Evolutionary conservation across 1,140 invertebrate genomes (phyloP).

Genomic region (Pseudomyrmex sp.): DNA sequence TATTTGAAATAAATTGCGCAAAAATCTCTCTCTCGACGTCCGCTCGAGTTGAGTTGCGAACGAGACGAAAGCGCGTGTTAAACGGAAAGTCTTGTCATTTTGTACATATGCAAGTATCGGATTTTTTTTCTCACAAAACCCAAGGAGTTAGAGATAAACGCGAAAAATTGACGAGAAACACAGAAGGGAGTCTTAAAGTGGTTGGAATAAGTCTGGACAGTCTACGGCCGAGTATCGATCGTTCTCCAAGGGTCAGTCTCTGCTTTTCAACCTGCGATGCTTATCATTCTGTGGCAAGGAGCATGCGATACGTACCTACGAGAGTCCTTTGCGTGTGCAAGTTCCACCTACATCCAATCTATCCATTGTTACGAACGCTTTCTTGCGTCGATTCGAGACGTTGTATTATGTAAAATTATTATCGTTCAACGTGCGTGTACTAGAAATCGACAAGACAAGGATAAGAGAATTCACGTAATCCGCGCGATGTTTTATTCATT

Average conservation of each 20-base stretch:
- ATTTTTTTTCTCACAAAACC: conserved; percentile 37
- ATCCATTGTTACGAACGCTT: conserved; percentile 36
- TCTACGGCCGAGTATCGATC: conserved; percentile 71
- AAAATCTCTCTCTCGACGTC: too few species aligned
- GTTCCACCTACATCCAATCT: conserved; percentile 38
- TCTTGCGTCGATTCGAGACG: conserved; percentile 35
- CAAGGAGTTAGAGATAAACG: conserved; percentile 48
- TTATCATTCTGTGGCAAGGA: conserved; percentile 75
- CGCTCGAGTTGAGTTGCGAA: too few species aligned
- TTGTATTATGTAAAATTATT: conserved; percentile 62
- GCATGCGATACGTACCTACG: conserved; percentile 63
- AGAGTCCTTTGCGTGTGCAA: conserved; percentile 32
- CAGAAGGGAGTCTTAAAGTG: conserved; percentile 48
- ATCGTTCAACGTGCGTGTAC: conserved; percentile 33
- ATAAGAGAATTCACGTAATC: conserved; percentile 40
- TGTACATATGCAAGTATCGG: conserved; percentile 23
- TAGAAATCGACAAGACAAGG: conserved; percentile 17
- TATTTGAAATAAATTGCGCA: neutral
- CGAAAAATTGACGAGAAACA: conserved; percentile 53
- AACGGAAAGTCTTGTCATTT: conserved; percentile 30
- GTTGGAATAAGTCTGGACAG: conserved; percentile 65
- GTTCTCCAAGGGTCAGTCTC: conserved; percentile 71
- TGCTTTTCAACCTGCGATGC: conserved; percentile 73
- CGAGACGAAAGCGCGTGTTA: neutral
- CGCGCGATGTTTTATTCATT: conserved; percentile 66